Conservation (phyloP, 2,113 vertebrate species). For the Ictidomys tridecemlineatus region DNA sequence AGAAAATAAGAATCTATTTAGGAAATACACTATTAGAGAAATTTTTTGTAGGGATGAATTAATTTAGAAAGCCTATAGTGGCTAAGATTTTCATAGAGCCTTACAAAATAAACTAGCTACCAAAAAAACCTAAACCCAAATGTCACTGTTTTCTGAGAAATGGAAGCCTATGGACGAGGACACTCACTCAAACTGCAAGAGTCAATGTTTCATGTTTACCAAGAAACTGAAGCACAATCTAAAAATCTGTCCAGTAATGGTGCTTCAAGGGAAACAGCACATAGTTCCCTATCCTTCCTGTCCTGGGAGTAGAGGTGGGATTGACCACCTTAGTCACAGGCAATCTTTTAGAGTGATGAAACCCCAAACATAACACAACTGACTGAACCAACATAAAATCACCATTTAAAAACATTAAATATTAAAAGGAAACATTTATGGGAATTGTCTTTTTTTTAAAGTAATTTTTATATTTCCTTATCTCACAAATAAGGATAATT, state of each 20-base stretch:
- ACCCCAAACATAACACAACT: neutral
- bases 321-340: neutral
- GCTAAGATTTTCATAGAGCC: neutral
- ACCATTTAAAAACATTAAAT: neutral
- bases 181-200: neutral
- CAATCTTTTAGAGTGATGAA: neutral
- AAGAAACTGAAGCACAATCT: neutral
- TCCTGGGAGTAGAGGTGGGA: neutral
- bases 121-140: neutral
- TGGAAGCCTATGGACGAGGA: neutral
- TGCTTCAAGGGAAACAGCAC: neutral
- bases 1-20: neutral
- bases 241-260: neutral
- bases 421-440: constrained; percentile 15
- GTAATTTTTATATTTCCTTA: neutral
- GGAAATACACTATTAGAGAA: constrained; percentile 8
- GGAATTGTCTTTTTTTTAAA: neutral
- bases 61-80: neutral
- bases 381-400: neutral
- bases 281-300: neutral
- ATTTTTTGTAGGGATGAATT: neutral
- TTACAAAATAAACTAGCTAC: constrained; percentile 21
- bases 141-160: neutral
- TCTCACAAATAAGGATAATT: neutral
- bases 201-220: neutral